Conservation (phyloP, 2,113 vertebrate species). For the Panthera tigris region DNA sequence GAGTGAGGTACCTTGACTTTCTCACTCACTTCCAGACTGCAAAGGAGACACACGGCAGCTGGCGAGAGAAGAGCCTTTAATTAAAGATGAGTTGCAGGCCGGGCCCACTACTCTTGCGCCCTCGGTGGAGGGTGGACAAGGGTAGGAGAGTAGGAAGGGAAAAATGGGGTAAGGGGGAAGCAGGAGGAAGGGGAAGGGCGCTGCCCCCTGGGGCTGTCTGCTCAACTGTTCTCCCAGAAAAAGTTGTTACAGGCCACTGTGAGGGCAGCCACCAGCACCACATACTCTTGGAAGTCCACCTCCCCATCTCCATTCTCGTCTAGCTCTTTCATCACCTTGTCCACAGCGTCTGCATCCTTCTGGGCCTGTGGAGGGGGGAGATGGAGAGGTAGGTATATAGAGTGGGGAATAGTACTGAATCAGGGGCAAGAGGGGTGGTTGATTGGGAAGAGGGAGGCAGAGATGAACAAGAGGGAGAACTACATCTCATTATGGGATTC, state of each 20-base stretch:
- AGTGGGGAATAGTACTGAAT: not conserved
- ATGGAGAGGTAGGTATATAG: accelerated
- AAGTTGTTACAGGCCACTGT: slow-evolving; percentile 95
- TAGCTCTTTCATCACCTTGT: slow-evolving; percentile 93
- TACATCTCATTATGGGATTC: not conserved
- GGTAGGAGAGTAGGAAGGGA: not conserved
- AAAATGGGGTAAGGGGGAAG: not conserved
- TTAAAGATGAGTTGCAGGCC: slow-evolving; percentile 47
- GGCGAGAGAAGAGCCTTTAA: slow-evolving; percentile 68
- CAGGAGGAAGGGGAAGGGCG: not conserved
- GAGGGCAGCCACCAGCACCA: slow-evolving; percentile 91
- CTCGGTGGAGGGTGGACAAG: not conserved
- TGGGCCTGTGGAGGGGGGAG: slow-evolving; percentile 80
- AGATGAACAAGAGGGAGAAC: not conserved
- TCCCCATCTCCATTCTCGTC: slow-evolving; percentile 93
- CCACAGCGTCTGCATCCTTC: slow-evolving; percentile 88
- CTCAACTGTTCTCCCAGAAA: slow-evolving; percentile 89
- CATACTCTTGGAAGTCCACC: slow-evolving; percentile 96
- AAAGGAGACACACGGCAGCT: slow-evolving; percentile 45
- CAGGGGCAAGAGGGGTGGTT: not conserved
- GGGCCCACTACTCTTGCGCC: slow-evolving; percentile 4
- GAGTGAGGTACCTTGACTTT: not conserved
- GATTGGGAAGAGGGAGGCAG: not conserved
- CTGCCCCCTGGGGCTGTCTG: not conserved
- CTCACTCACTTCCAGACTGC: not conserved